Percentiles rank a stretch among this genome's conserved stretches.
Conservation (phyloP, 1,140 invertebrate species). For the Ostrea denselamellosa region DNA sequence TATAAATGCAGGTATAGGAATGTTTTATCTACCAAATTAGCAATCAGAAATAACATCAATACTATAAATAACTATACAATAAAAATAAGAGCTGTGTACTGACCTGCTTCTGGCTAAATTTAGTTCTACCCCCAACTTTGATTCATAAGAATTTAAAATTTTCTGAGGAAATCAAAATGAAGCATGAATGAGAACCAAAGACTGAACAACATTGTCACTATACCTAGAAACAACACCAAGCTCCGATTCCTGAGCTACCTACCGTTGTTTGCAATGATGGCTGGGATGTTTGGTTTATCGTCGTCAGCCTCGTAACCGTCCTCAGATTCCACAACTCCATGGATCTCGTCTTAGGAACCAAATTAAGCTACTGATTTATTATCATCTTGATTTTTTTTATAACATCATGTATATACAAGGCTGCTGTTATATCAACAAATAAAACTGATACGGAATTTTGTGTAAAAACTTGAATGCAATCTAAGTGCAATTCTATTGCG, state of each 20-base stretch:
- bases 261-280: slow-evolving; percentile 52
- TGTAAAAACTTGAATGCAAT: neutral
- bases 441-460: neutral
- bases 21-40: neutral
- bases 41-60: neutral
- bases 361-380: neutral
- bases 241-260: neutral
- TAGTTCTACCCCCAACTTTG: neutral
- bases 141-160: neutral
- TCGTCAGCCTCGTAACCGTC: slow-evolving; percentile 66
- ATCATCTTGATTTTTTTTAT: neutral
- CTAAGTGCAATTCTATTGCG: neutral
- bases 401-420: neutral
- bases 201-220: neutral
- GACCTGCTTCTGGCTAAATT: neutral
- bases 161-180: slow-evolving; percentile 7
- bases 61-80: neutral
- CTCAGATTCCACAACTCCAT: slow-evolving; percentile 25
- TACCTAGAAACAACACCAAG: neutral
- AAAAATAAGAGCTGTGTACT: neutral
- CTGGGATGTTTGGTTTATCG: slow-evolving; percentile 54
- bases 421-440: slow-evolving; percentile 14
- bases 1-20: neutral
- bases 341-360: slow-evolving; percentile 40
- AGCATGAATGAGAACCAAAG: slow-evolving; percentile 1